Evolutionary conservation across 2,113 vertebrate species (phyloP), one percentile per base, ranked within the genome.

Genomic region (Rhinichthys klamathensis): DNA sequence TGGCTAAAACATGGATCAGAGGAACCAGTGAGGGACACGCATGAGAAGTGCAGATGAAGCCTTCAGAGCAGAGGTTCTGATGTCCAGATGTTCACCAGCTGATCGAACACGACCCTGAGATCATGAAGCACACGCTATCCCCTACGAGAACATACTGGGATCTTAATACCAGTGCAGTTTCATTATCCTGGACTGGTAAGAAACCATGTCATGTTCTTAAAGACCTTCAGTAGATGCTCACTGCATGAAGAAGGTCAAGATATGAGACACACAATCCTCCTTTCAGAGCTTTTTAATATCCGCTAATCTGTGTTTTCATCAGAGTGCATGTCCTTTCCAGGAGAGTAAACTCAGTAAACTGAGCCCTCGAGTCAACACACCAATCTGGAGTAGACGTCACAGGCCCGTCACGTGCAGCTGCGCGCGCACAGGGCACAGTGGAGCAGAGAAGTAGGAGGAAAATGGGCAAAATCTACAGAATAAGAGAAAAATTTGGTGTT

Each of bases 281-380:
- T 72, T 72, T 72, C 69, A 41, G 35, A n/a, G 35, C 69, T 11
- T n/a, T 41, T 70, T 70, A 70, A 70, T 70, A 70, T 70, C 67
- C 6, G 67, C 67, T 12, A 70, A 70, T 70, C 67, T 23, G 2
- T n/a, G 41, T 70, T 41, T n/a, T 41, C 35, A 23, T 9, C 35
- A 12, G 9, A 72, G 21, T 6, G 18, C 18, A 23, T 70, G 32
- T 21, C 10, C 38, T 69, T 69, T 69, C 67, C 38, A 70, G 35
- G 35, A 70, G 67, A 12, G 18, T 35, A 35, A 35, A 38, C 3
- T 18, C 21, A 38, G 69, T 72, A 41, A 72, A 41, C 69, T 72
- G 69, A 72, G 69, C 69, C 69, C 21, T 41, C 67, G 9, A 70
- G 67, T 70, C 67, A 41, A 35, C 23, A 12, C 12, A 70, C 38